Evolutionary conservation across 2,888 invertebrate genomes (phyloP).

Genomic region (Watsonalla cultraria): DNA sequence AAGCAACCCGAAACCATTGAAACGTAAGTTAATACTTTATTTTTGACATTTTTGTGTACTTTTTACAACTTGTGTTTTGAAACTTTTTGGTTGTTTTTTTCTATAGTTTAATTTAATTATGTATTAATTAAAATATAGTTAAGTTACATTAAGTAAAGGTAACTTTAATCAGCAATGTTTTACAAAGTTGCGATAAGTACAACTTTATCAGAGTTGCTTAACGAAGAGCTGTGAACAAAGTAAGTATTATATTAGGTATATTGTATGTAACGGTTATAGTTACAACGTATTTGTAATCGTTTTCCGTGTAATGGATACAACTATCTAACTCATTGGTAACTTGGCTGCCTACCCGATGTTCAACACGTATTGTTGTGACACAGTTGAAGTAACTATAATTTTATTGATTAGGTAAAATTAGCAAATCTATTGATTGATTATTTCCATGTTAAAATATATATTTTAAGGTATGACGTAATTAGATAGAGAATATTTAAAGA

Average conservation of each 20-base stretch:
- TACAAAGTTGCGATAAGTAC: too few relatives aligned
- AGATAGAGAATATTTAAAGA: too few relatives aligned
- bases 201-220: too few relatives aligned
- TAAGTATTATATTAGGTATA: not conserved
- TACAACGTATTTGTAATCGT: not conserved
- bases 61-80: not conserved
- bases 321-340: not conserved
- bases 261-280: not conserved
- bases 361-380: not conserved
- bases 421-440: too few relatives aligned
- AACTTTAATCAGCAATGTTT: too few relatives aligned
- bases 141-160: too few relatives aligned
- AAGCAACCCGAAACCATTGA: constrained; percentile 96
- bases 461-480: too few relatives aligned
- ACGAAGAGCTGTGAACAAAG: not conserved
- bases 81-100: not conserved
- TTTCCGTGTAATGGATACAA: not conserved
- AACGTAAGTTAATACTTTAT: constrained; percentile 94
- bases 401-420: too few relatives aligned
- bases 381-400: not conserved
- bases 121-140: not conserved
- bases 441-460: too few relatives aligned
- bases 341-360: not conserved
- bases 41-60: constrained; percentile 2
- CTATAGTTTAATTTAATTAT: not conserved